Evolutionary conservation across 2,113 vertebrate genomes (phyloP).

Genomic region (Chroicocephalus ridibundus): DNA sequence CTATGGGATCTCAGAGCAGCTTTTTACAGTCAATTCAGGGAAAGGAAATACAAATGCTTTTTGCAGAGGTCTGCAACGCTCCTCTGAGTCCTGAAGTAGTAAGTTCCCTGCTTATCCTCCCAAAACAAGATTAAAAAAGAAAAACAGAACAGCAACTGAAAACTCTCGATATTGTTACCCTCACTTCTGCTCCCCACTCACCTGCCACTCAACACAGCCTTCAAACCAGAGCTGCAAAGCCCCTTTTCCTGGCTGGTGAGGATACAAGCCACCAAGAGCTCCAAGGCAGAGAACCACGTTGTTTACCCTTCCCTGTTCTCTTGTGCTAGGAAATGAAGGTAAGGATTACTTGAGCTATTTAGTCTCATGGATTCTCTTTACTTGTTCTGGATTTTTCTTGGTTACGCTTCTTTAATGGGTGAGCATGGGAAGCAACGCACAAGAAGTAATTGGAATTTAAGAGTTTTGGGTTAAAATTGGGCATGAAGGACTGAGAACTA

Average conservation of each 20-base stretch:
- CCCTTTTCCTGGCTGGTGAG: neutral
- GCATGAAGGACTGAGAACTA: neutral
- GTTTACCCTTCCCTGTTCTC: neutral
- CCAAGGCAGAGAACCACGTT: neutral
- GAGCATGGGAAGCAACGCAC: neutral
- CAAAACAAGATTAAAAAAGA: neutral
- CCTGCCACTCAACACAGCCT: neutral
- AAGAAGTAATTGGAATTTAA: neutral
- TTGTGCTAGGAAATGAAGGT: neutral
- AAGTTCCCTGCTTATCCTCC: neutral
- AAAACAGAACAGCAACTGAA: neutral
- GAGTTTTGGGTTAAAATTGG: neutral
- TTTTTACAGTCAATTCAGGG: neutral
- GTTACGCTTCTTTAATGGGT: too few species aligned
- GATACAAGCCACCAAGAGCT: neutral
- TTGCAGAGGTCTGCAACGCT: neutral
- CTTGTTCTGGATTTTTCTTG: neutral
- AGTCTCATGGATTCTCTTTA: neutral
- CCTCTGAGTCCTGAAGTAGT: neutral
- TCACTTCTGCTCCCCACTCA: neutral
- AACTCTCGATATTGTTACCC: neutral
- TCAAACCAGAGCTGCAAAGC: neutral
- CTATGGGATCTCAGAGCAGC: neutral
- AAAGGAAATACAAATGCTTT: neutral
- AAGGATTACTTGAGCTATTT: neutral